Conservation (phyloP, 1,140 invertebrate species). For the Zaprionus lachaisei region DNA sequence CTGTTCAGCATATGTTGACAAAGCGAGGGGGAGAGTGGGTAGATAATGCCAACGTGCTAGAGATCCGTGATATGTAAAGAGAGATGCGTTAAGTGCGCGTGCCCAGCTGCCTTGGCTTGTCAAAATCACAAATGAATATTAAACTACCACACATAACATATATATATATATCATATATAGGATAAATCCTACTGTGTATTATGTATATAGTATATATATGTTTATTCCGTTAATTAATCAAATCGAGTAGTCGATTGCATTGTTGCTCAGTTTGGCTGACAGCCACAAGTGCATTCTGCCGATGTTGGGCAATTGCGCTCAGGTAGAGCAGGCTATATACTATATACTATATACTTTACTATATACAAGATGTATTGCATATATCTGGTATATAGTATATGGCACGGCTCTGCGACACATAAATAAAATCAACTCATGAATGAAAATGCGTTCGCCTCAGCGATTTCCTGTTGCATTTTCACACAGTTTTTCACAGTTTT, state of each 20-base stretch:
- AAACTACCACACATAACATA: slow-evolving; percentile 2
- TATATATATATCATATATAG: neutral
- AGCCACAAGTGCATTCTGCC: slow-evolving; percentile 72
- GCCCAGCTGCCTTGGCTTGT: slow-evolving; percentile 78
- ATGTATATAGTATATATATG: slow-evolving; percentile 30
- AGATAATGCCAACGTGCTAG: neutral
- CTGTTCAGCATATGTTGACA: too few species aligned
- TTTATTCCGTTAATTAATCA: slow-evolving; percentile 74
- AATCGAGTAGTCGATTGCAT: slow-evolving; percentile 61
- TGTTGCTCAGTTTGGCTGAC: slow-evolving; percentile 74
- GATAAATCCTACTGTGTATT: slow-evolving; percentile 4
- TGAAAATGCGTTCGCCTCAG: slow-evolving; percentile 80
- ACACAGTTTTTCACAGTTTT: slow-evolving; percentile 32
- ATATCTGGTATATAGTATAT: slow-evolving; percentile 11
- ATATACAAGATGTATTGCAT: slow-evolving; percentile 3
- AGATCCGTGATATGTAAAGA: neutral
- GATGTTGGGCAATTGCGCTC: slow-evolving; percentile 62
- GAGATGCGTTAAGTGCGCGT: slow-evolving; percentile 58
- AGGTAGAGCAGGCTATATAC: slow-evolving; percentile 29
- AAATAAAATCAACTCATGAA: slow-evolving; percentile 81
- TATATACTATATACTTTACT: slow-evolving; percentile 9
- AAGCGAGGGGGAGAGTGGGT: neutral
- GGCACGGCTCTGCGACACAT: slow-evolving; percentile 38
- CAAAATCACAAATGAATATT: slow-evolving; percentile 33
- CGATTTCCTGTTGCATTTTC: slow-evolving; percentile 68